phyloP scores from a whole-genome alignment of 2,113 vertebrate species.

The Otus sunia region DNA sequence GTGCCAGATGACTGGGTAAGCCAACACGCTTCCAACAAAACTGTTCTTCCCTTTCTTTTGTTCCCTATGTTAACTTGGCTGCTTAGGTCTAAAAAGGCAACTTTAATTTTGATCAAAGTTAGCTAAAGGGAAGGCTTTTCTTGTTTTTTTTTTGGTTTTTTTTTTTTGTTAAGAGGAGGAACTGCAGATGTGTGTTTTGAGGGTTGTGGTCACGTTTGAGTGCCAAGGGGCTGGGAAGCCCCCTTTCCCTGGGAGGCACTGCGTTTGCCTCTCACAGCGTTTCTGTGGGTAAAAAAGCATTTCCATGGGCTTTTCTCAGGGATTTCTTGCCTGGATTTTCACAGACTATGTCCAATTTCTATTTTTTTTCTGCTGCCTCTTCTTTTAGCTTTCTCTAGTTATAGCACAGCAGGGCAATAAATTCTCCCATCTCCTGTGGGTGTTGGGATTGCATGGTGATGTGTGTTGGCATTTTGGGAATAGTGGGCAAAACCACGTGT shows the following conservation, averaged over 20 bases:
- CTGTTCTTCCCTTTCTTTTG: background rate
- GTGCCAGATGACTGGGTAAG: background rate
- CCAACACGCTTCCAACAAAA: background rate
- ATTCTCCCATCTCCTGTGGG: too few species aligned
- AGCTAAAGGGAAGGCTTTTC: background rate
- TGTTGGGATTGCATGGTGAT: background rate
- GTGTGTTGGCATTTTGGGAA: rapidly evolving
- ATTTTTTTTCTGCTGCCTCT: background rate
- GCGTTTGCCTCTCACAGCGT: rapidly evolving
- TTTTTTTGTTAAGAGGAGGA: background rate
- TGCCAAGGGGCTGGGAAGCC: too few species aligned
- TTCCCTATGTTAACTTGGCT: background rate
- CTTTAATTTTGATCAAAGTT: background rate
- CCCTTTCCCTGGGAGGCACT: background rate
- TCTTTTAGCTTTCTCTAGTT: background rate
- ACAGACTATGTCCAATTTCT: background rate
- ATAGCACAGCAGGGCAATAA: background rate
- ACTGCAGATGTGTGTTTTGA: background rate
- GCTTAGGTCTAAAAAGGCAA: background rate
- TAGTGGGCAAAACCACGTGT: background rate
- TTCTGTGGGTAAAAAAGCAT: background rate
- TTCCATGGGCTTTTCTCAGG: background rate
- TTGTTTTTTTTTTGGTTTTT: rapidly evolving
- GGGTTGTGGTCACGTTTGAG: background rate
- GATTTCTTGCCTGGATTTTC: background rate